Base-by-base conservation (phyloP, 1,140 invertebrate genomes). In the Aphidius ervi region DNA sequence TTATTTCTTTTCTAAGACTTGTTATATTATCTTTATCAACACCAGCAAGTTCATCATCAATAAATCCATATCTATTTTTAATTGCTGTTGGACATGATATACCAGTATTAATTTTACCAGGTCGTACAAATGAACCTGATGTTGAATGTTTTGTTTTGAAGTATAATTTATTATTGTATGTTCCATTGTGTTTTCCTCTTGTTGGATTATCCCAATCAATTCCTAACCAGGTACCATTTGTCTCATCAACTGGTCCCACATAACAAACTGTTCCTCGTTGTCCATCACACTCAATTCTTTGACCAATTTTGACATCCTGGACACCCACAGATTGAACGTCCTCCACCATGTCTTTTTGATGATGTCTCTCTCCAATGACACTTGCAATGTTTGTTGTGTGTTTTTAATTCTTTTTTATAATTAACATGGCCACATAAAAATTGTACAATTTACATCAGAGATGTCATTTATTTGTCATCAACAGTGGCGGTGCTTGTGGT, bases 171-270 rank as follows among this genome's bases (percentile, higher is more conserved):
- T 88, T 89, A 66, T 94, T 85, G 58, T 95, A 84, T 42, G 82
- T 86, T 1, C 95, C 95, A 84, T 94, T 86, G 72, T 98, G 95
- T 76, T 95, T 96, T 9, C 95, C 95, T 69, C 94, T 82, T 39
- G 77, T 74, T 4, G 86, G 82, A 74, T 95, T 88, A 80, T 98
- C 95, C 95, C 95, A 98, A 72, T 97, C 95, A 16, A 97, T 84
- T 3, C 95, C 95, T 61, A 93, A 81, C 94, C 95, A 98, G 46
- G 76, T 66, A 61, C 86, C 87, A 67, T 82, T 77, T 5, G 83
- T 83, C 6, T 79, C 72, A 20, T 81, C 80, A 7, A 88, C 82
- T 50, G 72, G 64, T 40, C 88, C 88, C 57, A 86, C 73, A 68
- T 83, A 89, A 60, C 76, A 79, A 6, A 88, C 70, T 41, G 82